phyloP scores from a whole-genome alignment of 1,140 invertebrate genomes.

The Temnothorax longispinosus region DNA sequence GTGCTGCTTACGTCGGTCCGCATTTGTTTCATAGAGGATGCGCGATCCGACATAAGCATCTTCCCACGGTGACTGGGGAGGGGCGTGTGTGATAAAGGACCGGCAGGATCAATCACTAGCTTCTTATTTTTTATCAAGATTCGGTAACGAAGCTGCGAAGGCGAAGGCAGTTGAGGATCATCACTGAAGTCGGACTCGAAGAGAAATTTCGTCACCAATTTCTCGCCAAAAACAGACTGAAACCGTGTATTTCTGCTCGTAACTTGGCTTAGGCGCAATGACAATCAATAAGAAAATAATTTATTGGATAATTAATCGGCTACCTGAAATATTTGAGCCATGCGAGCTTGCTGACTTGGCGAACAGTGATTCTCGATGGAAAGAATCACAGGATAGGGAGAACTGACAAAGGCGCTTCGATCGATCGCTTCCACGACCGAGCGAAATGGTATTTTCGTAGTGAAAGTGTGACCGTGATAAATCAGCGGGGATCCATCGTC shows the following conservation, averaged over 20 bases:
- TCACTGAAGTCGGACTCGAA: constrained; percentile 96
- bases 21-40: constrained; percentile 85
- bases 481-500: constrained; percentile 96
- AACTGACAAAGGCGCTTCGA: constrained; percentile 95
- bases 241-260: constrained; percentile 73
- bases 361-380: constrained; percentile 99
- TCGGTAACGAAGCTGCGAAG: constrained; percentile 93
- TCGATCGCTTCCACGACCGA: constrained; percentile 97
- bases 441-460: constrained; percentile 95
- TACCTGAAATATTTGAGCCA: constrained; percentile 97
- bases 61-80: constrained; percentile 81
- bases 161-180: constrained; percentile 93
- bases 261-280: background rate
- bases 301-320: background rate
- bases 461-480: constrained; percentile 97
- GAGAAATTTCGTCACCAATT: constrained; percentile 95
- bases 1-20: constrained; percentile 89
- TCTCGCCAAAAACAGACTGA: constrained; percentile 96
- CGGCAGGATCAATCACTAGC: constrained; percentile 88
- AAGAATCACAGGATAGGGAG: constrained; percentile 96
- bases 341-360: constrained; percentile 95
- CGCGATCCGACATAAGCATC: constrained; percentile 84
- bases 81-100: constrained; percentile 82
- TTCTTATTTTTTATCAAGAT: constrained; percentile 96
- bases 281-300: constrained; percentile 11